These are phyloP conservation scores for Coracias cyanogaster DNA, from an alignment of 2,797 vertebrate genomes.

Conservation along the genomic window DNA sequence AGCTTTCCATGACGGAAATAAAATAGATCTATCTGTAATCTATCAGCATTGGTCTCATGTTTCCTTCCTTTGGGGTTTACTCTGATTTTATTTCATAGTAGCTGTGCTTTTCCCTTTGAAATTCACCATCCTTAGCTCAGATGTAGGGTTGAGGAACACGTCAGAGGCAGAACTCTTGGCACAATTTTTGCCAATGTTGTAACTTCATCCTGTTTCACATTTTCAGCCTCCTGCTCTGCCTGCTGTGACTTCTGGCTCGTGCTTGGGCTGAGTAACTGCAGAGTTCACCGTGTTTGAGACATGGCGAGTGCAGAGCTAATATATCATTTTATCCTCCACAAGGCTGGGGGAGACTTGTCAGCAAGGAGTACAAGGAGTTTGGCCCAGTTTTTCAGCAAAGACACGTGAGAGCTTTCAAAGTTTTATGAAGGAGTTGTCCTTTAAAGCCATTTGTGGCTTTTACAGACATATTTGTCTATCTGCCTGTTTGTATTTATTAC, in stretches of 20 bases:
- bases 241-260: not conserved
- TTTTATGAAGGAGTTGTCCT: not conserved
- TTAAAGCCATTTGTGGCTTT: not conserved
- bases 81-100: slow-evolving; percentile 5
- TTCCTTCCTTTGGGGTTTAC: not conserved
- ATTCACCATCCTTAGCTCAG: not conserved
- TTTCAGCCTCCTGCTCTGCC: not conserved
- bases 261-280: not conserved
- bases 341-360: rapidly evolving
- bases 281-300: not conserved
- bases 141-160: not conserved
- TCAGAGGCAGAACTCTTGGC: not conserved
- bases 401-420: not conserved
- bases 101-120: not conserved
- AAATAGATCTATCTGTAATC: slow-evolving; percentile 16
- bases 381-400: not conserved
- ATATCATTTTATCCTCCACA: not conserved
- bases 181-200: not conserved
- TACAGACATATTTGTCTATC: not conserved
- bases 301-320: rapidly evolving
- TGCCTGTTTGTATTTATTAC: not conserved
- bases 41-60: not conserved
- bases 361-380: not conserved
- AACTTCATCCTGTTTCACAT: not conserved
- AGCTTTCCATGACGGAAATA: slow-evolving; percentile 19